These are phyloP conservation scores for Pammene fasciana DNA, from an alignment of 2,888 invertebrate genomes.

Conservation along the genomic window DNA sequence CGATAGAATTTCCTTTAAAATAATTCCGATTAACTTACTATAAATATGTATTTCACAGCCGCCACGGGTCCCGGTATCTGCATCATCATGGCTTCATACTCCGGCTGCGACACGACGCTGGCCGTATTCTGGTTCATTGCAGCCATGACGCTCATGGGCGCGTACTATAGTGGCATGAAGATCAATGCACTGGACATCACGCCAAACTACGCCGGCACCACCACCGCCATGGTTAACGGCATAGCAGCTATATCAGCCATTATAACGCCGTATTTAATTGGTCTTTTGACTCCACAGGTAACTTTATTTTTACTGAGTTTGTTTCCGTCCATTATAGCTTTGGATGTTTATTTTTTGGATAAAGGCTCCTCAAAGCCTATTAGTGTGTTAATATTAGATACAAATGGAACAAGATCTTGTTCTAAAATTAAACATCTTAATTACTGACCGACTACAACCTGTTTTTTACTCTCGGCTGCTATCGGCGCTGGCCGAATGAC, in stretches of 20 bases:
- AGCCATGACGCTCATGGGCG: constrained; percentile 88
- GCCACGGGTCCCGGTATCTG: constrained; percentile 86
- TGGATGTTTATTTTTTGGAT: too few species aligned
- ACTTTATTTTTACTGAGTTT: constrained; percentile 44
- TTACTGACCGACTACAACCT: too few species aligned
- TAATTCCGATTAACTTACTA: too few species aligned
- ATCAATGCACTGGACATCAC: constrained; percentile 86
- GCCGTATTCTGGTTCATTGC: constrained; percentile 84
- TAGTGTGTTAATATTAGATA: too few species aligned
- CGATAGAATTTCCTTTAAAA: too few species aligned
- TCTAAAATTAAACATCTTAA: too few species aligned
- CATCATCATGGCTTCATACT: constrained; percentile 85
- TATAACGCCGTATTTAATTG: constrained; percentile 85
- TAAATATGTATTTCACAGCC: constrained; percentile 66
- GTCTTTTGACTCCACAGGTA: constrained; percentile 84
- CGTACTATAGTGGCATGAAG: constrained; percentile 88
- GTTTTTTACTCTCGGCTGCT: too few species aligned
- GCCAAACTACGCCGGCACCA: constrained; percentile 85
- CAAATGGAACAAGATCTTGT: too few species aligned
- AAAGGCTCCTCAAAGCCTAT: too few species aligned
- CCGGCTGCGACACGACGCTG: constrained; percentile 82
- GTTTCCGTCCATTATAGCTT: too few species aligned
- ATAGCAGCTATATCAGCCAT: constrained; percentile 86
- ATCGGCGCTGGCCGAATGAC: too few species aligned
- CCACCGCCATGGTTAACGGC: constrained; percentile 86